Conservation (phyloP, 1,140 invertebrate genomes). For the Drosophila varians region DNA sequence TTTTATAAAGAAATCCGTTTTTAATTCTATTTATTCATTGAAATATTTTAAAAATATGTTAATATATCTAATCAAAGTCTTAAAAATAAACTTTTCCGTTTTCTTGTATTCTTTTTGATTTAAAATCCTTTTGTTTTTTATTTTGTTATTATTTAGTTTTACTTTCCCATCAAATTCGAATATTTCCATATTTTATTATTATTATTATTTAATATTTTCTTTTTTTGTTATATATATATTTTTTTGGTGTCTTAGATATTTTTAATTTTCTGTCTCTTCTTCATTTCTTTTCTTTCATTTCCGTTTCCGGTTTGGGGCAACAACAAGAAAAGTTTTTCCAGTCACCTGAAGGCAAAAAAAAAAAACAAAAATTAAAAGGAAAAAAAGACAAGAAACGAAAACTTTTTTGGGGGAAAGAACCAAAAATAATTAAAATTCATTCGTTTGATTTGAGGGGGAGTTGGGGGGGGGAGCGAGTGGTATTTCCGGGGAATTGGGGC, state of each 20-base stretch:
- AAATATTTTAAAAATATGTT: no score
- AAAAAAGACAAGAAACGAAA: conserved; percentile 9
- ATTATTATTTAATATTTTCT: no score
- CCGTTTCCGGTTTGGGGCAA: conserved; percentile 13
- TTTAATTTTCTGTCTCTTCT: background rate
- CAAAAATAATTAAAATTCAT: conserved; percentile 81
- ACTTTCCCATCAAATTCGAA: no score
- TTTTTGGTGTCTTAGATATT: background rate
- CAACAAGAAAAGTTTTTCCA: conserved; percentile 33
- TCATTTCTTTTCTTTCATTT: no score
- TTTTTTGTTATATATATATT: background rate
- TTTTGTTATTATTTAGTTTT: no score
- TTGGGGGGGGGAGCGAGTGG: background rate
- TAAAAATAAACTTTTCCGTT: no score
- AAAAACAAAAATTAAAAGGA: conserved; percentile 5
- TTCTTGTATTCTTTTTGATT: no score
- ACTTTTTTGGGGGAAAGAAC: conserved; percentile 25
- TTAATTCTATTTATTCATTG: no score
- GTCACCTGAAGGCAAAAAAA: conserved; percentile 2
- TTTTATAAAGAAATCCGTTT: no score
- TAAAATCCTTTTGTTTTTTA: no score
- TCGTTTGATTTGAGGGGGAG: conserved; percentile 66
- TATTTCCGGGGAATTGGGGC: conserved; percentile 18
- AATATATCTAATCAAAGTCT: no score
- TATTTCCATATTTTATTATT: no score